phyloP scores from a whole-genome alignment of 1,140 invertebrate species.

The Caenorhabditis tropicalis region DNA sequence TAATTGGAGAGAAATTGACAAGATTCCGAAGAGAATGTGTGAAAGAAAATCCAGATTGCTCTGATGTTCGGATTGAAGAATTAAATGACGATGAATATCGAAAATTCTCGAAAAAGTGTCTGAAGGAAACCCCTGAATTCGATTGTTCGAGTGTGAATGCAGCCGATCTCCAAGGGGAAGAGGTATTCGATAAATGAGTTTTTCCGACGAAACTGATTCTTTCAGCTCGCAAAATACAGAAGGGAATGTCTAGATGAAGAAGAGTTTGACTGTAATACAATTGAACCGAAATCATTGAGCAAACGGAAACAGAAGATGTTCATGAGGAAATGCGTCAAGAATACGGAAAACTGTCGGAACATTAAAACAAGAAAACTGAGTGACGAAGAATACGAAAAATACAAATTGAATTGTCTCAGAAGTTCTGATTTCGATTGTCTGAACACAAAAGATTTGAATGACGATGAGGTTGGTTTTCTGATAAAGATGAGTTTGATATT shows the following conservation, averaged over 20 bases:
- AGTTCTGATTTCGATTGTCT: neutral
- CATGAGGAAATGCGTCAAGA: neutral
- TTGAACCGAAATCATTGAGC: neutral
- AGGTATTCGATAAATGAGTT: neutral
- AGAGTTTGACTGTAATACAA: neutral
- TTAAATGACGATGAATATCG: neutral
- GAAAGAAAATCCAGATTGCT: neutral
- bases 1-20: neutral
- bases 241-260: neutral
- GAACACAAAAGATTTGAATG: no score
- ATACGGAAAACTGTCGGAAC: neutral
- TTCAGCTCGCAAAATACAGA: neutral
- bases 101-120: neutral
- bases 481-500: neutral
- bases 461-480: neutral
- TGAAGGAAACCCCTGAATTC: neutral
- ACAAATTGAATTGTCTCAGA: neutral
- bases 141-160: neutral
- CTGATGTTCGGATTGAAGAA: neutral
- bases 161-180: neutral
- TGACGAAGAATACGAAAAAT: neutral
- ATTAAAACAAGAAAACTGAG: neutral
- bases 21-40: neutral
- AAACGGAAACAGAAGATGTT: neutral
- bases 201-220: neutral